Evolutionary conservation across 2,113 vertebrate genomes (phyloP).

Genomic region (Pangasianodon hypophthalmus): DNA sequence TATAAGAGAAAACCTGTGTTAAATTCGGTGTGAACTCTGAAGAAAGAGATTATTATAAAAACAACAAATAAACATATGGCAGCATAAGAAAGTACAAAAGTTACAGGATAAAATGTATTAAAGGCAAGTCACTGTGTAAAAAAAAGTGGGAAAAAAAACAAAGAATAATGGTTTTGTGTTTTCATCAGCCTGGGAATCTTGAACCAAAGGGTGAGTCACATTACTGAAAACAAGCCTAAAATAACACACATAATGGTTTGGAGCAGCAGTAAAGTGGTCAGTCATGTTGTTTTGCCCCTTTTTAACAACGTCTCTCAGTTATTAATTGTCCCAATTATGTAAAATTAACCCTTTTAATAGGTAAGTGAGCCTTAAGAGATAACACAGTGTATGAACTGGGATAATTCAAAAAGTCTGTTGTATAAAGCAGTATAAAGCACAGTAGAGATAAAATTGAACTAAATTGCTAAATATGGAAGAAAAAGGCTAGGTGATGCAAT

Average conservation of each 20-base stretch:
- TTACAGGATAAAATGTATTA: not conserved
- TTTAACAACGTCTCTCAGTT: not conserved
- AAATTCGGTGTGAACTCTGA: not conserved
- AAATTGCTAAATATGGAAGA: not conserved
- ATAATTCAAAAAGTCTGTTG: not conserved
- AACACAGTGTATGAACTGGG: not conserved
- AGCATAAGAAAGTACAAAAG: not conserved
- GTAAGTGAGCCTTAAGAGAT: not conserved
- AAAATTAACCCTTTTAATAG: not conserved
- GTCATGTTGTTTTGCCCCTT: not conserved
- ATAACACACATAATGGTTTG: conserved; percentile 18
- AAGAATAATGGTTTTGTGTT: conserved; percentile 31
- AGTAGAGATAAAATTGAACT: not conserved
- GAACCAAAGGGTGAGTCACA: conserved; percentile 31
- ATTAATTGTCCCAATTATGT: not conserved
- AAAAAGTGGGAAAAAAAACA: not conserved
- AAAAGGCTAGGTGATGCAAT: not conserved
- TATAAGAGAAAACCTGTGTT: not conserved
- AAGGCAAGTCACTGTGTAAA: not conserved
- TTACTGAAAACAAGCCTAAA: conserved; percentile 38
- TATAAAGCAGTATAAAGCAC: not conserved
- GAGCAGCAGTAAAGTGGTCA: not conserved
- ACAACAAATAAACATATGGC: not conserved
- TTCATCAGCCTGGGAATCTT: conserved; percentile 24
- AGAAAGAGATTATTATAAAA: not conserved